Base-by-base conservation (phyloP, 2,113 vertebrate genomes). In the Sterna hirundo region DNA sequence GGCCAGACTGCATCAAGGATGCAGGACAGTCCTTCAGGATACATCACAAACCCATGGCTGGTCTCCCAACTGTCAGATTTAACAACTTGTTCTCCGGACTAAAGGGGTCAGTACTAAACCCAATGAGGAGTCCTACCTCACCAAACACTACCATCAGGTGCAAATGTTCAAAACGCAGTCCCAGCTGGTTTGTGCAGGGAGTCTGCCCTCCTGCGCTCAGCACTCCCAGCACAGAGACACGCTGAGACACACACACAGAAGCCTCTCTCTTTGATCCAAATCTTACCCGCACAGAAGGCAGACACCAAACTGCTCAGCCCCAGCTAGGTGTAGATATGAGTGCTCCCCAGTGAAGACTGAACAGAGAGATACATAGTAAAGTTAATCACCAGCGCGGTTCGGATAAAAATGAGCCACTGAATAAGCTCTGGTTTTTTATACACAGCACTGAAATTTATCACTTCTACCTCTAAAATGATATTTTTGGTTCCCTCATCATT, bases 191-290 rank as follows among this genome's bases (percentile, higher is more conserved):
- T 60, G 34, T 9, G 19, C 42, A 40, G 74, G 46, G 21, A 57
- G 5, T 11, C 6, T n/a, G 13, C 14, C 1, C 2, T 7, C 58
- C 38, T 0, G 0, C 22, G 78, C 49, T 68, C 0, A 0, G 47
- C 22, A 11, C 26, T 69, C 66, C 57, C 57, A 47, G 32, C 75
- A 82, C 0, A 49, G 47, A 22, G 47, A 2, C 8, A 5, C 22
- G 18, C 40, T 7, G 34, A 60, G 38, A 51, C 20, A 16, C 0
- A 4, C 0, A 4, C n/a, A 52, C 38, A 62, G 19, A 81, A 84
- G 36, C 27, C 14, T 52, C 36, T 16, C 27, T 55, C 72, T 54
- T 12, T 38, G 38, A 71, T 30, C 22, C 55, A 87, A 58, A 75
- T 23, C 15, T 65, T 68, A 64, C 7, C 32, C 2, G 2, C 17